A percentile compares a stretch with the other conserved stretches of the same genome.
These are phyloP conservation scores for Microcebus murinus DNA, from an alignment of 2,113 vertebrate species.

Conservation along the genomic window DNA sequence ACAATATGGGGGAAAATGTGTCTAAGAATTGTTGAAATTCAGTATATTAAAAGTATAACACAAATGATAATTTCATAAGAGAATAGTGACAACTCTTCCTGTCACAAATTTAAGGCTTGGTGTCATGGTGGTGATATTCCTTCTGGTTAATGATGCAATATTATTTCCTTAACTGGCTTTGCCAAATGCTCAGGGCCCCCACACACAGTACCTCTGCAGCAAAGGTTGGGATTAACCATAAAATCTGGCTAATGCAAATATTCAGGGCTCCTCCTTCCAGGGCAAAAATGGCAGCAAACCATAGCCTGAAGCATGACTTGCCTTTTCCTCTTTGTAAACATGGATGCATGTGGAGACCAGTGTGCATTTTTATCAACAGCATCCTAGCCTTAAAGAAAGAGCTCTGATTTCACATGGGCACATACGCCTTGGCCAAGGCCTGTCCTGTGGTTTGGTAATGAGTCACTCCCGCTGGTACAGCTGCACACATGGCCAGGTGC, in stretches of 20 bases:
- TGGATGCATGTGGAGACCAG: background rate
- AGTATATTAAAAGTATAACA: background rate
- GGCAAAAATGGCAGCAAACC: background rate
- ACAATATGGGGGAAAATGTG: background rate
- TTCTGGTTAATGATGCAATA: background rate
- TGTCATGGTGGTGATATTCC: background rate
- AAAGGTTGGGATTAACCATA: background rate
- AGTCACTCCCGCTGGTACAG: background rate
- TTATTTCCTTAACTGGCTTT: background rate
- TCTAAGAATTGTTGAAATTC: slow-evolving; percentile 19
- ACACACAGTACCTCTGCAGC: background rate
- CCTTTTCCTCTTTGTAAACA: background rate
- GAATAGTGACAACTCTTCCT: background rate
- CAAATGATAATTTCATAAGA: background rate
- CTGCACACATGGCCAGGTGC: background rate
- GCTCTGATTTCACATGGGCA: background rate
- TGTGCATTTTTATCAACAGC: background rate
- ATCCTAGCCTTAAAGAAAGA: background rate
- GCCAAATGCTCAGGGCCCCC: background rate
- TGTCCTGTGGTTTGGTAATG: background rate
- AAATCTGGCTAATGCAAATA: background rate
- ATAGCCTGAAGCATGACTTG: background rate
- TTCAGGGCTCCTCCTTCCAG: background rate
- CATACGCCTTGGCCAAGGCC: background rate
- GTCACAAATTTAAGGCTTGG: background rate